These are phyloP conservation scores for Agelastica alni DNA, from an alignment of 2,888 invertebrate species.

Conservation along the genomic window DNA sequence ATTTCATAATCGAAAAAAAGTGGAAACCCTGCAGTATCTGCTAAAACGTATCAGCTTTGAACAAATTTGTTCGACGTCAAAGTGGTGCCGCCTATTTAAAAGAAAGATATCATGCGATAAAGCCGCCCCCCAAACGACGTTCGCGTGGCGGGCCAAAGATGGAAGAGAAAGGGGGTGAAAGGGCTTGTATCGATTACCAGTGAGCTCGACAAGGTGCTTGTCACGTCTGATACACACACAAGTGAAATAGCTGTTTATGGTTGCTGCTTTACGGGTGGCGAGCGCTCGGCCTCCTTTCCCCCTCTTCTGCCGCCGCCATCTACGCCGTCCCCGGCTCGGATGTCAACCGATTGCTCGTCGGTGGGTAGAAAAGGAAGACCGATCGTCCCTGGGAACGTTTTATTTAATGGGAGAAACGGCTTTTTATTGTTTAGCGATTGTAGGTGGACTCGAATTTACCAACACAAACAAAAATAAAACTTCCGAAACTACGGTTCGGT, in stretches of 20 bases:
- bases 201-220: constrained; percentile 56
- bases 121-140: not conserved
- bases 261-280: constrained; percentile 44
- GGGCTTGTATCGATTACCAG: constrained; percentile 54
- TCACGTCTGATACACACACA: constrained; percentile 54
- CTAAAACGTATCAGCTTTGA: too few species aligned
- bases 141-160: constrained; percentile 22
- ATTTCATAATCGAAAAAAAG: too few species aligned
- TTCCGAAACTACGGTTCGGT: too few species aligned
- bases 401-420: not conserved
- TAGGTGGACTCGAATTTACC: too few species aligned
- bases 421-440: not conserved
- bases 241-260: constrained; percentile 57
- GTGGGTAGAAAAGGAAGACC: constrained; percentile 1
- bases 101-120: too few species aligned
- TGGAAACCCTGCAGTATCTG: too few species aligned
- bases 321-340: constrained; percentile 10
- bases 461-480: too few species aligned
- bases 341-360: constrained; percentile 23
- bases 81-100: too few species aligned
- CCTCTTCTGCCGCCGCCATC: constrained; percentile 1
- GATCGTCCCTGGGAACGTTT: not conserved
- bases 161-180: constrained; percentile 27
- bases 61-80: too few species aligned
- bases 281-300: constrained; percentile 38